A percentile compares a stretch with the other conserved stretches of the same genome.
Evolutionary conservation across 2,113 vertebrate species (phyloP).

Genomic region (Loxodonta africana): DNA sequence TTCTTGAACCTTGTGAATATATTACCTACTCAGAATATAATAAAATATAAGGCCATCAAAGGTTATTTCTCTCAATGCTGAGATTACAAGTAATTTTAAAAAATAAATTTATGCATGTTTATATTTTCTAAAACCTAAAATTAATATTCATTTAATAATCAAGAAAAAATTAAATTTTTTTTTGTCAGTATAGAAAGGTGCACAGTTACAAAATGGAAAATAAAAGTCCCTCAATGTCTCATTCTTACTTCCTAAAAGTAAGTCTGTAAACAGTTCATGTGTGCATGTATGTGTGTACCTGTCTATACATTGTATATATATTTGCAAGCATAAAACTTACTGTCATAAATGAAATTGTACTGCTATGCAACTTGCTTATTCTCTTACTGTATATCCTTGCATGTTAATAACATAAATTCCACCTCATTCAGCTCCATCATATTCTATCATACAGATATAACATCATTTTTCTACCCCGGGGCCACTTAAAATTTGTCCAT

Average conservation of each 20-base stretch:
- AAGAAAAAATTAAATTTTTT: background rate
- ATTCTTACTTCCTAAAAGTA: background rate
- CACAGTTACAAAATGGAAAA: background rate
- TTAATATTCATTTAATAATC: background rate
- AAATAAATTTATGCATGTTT: background rate
- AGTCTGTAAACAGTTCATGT: background rate
- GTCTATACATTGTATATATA: background rate
- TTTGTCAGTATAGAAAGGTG: background rate
- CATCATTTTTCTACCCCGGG: background rate
- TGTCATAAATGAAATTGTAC: background rate
- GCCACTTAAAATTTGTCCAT: background rate
- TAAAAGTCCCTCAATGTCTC: background rate
- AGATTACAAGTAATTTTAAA: background rate
- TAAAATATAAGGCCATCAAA: background rate
- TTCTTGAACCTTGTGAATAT: background rate
- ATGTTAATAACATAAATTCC: background rate
- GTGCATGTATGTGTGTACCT: background rate
- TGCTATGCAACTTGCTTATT: background rate
- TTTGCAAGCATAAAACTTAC: constrained; percentile 20
- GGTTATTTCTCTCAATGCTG: background rate
- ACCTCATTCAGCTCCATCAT: background rate
- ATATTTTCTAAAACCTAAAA: background rate
- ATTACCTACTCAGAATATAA: background rate
- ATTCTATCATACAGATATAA: background rate
- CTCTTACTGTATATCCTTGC: background rate